Base-by-base conservation (phyloP, 2,113 vertebrate genomes). In the Gasterosteus aculeatus region DNA sequence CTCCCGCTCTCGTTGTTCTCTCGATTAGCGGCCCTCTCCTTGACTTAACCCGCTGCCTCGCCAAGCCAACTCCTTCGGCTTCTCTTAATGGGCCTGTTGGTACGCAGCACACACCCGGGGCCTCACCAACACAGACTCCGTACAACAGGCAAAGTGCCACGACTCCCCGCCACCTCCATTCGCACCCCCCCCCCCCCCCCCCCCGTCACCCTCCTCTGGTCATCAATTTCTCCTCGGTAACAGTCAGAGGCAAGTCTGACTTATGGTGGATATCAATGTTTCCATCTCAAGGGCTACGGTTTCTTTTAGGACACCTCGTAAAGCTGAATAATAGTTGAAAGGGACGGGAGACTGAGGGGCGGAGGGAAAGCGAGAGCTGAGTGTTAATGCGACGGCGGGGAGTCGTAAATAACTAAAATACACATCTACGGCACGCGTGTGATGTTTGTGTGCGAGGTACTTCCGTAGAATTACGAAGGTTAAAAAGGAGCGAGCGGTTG, bases 321-420 rank as follows among this genome's bases (percentile, higher is more conserved):
- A 94, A 94, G 85, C 83, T 89, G 92, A 93, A 93, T 92, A 90
- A 92, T 90, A 92, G 91, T 89, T 88, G 88, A 92, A 93, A 86
- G 87, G 87, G 88, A 88, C 31, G 83, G 72, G 80, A 85, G 79
- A 82, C 46, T 7, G 78, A 72, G 67, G 67, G 46, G 65, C 16
- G 77, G 59, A 79, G 64, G 82, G 75, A 78, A 84, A 86, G 82
- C 15, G 69, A 91, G 81, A 63, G 87, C 59, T 19, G 72, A 84
- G 85, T 89, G 88, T 93, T 90, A 93, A 90, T 29, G 77, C 77
- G 75, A 82, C 87, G 82, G 87, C 92, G 89, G 81, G 47, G 42
- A 69, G 82, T 69, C 8, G 62, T 93, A 94, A 94, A 94, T 92
- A 90, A 91, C 76, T 35, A 7, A 71, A 80, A 85, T 81, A 82